A percentile compares a stretch with the other conserved stretches of the same genome.
Conservation (phyloP, 2,888 invertebrate genomes). For the Rhamnusium bicolor region DNA sequence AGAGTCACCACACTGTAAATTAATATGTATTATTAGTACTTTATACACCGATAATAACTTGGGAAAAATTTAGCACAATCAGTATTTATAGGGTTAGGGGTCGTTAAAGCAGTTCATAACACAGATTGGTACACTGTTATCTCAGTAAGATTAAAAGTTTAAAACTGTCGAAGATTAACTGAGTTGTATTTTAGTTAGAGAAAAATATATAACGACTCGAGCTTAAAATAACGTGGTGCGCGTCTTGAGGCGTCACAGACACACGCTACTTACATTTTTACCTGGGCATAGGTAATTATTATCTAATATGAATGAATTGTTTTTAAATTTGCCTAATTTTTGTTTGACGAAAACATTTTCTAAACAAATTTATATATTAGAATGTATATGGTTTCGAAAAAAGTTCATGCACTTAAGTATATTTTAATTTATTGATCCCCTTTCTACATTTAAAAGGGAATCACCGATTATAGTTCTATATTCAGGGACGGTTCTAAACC, state of each 20-base stretch:
- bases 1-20: background rate
- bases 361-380: too few species aligned
- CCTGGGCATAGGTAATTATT: background rate
- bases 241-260: background rate
- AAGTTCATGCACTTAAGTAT: too few species aligned
- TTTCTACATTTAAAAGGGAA: too few species aligned
- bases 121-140: slow-evolving; percentile 20
- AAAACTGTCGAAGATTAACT: slow-evolving; percentile 15
- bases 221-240: slow-evolving; percentile 22
- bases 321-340: too few species aligned
- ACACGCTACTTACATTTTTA: background rate
- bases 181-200: slow-evolving; percentile 11
- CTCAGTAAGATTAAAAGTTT: slow-evolving; percentile 14
- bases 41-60: background rate
- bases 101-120: slow-evolving; percentile 19
- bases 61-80: slow-evolving; percentile 10
- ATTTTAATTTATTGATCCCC: too few species aligned
- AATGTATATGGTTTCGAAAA: too few species aligned
- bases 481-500: too few species aligned
- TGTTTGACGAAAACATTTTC: too few species aligned
- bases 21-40: background rate
- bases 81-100: slow-evolving; percentile 21
- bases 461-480: too few species aligned
- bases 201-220: slow-evolving; percentile 3
- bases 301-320: background rate